Evolutionary conservation across 2,888 invertebrate species (phyloP).

Genomic region (Napeogenes sylphis): DNA sequence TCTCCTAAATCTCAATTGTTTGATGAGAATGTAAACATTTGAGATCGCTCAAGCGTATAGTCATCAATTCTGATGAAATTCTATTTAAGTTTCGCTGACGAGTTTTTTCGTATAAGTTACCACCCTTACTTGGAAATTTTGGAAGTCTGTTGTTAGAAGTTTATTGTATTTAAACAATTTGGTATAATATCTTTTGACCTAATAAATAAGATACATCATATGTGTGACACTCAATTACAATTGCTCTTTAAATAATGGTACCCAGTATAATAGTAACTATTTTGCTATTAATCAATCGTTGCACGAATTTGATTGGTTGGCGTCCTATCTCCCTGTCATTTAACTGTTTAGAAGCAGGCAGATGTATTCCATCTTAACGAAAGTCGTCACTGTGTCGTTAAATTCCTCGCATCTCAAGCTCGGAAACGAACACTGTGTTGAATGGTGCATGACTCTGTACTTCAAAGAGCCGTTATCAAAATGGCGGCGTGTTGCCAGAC

Average conservation of each 20-base stretch:
- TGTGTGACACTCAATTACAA: too few relatives aligned
- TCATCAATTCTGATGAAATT: not conserved
- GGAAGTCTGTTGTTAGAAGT: not conserved
- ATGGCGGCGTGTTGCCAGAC: slow-evolving; percentile 60
- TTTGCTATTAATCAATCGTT: not conserved
- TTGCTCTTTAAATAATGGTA: too few relatives aligned
- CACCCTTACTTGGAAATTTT: not conserved
- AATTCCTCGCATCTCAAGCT: not conserved
- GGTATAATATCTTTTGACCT: too few relatives aligned
- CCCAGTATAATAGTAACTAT: not conserved
- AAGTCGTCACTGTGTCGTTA: slow-evolving; percentile 11
- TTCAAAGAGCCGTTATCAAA: slow-evolving; percentile 64
- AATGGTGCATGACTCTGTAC: slow-evolving; percentile 21
- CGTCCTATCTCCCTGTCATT: slow-evolving; percentile 13
- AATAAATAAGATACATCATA: too few relatives aligned
- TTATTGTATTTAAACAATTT: too few relatives aligned
- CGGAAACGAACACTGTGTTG: slow-evolving; percentile 16
- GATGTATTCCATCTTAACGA: slow-evolving; percentile 15
- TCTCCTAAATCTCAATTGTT: slow-evolving; percentile 12
- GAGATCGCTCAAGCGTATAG: not conserved
- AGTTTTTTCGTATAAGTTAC: not conserved
- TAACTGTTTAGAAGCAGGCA: slow-evolving; percentile 7
- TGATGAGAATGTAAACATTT: slow-evolving; percentile 22
- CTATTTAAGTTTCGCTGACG: slow-evolving; percentile 5
- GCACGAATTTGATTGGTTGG: slow-evolving; percentile 8